These are phyloP conservation scores for Melolontha melolontha DNA, from an alignment of 2,888 invertebrate species.

Conservation along the genomic window DNA sequence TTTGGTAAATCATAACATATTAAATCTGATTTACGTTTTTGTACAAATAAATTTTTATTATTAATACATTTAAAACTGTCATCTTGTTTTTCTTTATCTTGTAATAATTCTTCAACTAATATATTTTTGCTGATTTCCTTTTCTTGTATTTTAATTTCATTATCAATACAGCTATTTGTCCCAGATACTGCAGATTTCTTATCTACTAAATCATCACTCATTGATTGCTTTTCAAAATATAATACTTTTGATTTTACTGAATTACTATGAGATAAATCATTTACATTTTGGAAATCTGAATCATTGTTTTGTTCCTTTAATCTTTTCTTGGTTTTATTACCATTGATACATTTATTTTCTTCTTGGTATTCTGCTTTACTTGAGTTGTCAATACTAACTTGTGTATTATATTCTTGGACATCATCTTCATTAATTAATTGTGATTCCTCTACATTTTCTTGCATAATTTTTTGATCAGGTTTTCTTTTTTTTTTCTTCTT, in stretches of 20 bases:
- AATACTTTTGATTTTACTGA: slow-evolving; percentile 14
- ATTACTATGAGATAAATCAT: background rate
- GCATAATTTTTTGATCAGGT: no score
- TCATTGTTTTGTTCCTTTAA: background rate
- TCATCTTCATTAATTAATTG: no score
- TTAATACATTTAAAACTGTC: background rate
- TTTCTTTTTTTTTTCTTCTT: no score
- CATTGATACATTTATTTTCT: no score
- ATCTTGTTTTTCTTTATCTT: background rate
- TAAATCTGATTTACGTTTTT: slow-evolving; percentile 23
- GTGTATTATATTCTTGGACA: no score
- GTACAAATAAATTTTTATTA: slow-evolving; percentile 18
- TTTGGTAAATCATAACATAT: slow-evolving; percentile 32
- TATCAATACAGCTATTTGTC: background rate
- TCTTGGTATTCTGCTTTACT: no score
- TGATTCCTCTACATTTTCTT: no score
- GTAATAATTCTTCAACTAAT: background rate
- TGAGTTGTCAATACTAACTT: no score
- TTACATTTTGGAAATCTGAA: background rate
- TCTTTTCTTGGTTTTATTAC: background rate
- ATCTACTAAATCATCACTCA: background rate
- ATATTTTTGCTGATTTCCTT: background rate
- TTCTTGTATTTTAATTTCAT: background rate
- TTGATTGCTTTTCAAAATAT: slow-evolving; percentile 9
- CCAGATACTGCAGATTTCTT: background rate